These are phyloP conservation scores for Anthopleura xanthogrammica DNA, from an alignment of 92 coral and sea anemone genomes.

Conservation along the genomic window DNA sequence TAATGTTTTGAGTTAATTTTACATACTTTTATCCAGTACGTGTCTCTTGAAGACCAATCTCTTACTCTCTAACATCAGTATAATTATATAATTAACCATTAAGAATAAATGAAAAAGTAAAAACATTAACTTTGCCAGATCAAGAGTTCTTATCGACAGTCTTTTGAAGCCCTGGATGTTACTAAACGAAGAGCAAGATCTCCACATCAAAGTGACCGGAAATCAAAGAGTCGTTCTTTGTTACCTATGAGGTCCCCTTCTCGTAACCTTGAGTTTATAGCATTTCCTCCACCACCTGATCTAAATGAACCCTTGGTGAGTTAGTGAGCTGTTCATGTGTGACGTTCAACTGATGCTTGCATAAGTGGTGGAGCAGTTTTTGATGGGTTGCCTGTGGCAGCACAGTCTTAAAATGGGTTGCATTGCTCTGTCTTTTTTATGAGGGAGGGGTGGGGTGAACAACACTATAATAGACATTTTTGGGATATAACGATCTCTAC, in stretches of 20 bases:
- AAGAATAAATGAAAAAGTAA: background rate
- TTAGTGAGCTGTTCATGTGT: background rate
- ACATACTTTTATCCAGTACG: no score
- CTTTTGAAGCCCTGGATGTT: slow-evolving; percentile 92
- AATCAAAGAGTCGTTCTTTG: slow-evolving; percentile 69
- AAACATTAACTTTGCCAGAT: slow-evolving; percentile 56
- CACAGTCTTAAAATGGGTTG: no score
- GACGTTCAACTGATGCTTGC: background rate
- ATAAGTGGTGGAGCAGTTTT: background rate
- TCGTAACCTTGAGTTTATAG: slow-evolving; percentile 31
- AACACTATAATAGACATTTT: no score
- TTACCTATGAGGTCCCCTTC: slow-evolving; percentile 46
- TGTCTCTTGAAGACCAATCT: no score
- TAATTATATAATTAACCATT: background rate
- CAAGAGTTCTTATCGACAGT: slow-evolving; percentile 65
- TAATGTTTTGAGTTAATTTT: no score
- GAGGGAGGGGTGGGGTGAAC: no score
- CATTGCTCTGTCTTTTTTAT: no score
- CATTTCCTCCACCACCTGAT: slow-evolving; percentile 46
- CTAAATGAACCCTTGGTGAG: slow-evolving; percentile 58
- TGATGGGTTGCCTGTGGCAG: no score
- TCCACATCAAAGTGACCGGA: slow-evolving; percentile 70
- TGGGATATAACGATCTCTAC: no score
- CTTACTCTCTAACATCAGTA: no score
- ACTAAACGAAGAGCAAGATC: slow-evolving; percentile 69